Evolutionary conservation across 2,888 invertebrate genomes (phyloP).

Genomic region (Diadegma fenestrale): DNA sequence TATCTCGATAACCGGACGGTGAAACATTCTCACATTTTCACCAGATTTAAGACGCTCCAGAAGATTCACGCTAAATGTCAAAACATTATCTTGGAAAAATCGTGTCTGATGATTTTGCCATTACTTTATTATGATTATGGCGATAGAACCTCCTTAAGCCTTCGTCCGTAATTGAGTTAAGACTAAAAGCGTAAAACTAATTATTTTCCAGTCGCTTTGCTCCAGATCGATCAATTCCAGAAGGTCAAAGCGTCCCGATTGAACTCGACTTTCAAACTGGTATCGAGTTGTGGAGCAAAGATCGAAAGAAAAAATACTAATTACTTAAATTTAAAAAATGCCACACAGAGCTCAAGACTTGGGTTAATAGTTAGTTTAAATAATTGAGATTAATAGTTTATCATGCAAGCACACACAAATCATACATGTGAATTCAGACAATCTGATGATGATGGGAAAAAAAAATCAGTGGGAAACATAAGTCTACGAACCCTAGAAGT

Average conservation of each 20-base stretch:
- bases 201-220: conserved; percentile 12
- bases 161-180: background rate
- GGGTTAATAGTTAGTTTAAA: conserved; percentile 55
- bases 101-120: no score
- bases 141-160: no score
- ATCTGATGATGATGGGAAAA: conserved; percentile 20
- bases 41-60: no score
- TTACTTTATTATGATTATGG: no score
- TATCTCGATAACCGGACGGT: no score
- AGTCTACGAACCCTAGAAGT: conserved; percentile 45
- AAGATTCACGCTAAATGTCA: no score
- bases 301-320: conserved; percentile 18
- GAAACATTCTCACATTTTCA: no score
- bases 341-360: conserved; percentile 70
- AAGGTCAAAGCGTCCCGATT: background rate
- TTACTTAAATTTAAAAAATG: conserved; percentile 66
- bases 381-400: conserved; percentile 44
- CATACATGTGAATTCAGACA: conserved; percentile 23
- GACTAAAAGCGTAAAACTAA: background rate
- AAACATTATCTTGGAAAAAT: no score
- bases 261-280: background rate
- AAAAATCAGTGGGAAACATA: conserved; percentile 31
- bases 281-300: conserved; percentile 39
- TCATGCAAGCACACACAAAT: conserved; percentile 22
- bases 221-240: conserved; percentile 7